Base-by-base conservation (phyloP, 2,113 vertebrate species). In the Hemiprocne comata region DNA sequence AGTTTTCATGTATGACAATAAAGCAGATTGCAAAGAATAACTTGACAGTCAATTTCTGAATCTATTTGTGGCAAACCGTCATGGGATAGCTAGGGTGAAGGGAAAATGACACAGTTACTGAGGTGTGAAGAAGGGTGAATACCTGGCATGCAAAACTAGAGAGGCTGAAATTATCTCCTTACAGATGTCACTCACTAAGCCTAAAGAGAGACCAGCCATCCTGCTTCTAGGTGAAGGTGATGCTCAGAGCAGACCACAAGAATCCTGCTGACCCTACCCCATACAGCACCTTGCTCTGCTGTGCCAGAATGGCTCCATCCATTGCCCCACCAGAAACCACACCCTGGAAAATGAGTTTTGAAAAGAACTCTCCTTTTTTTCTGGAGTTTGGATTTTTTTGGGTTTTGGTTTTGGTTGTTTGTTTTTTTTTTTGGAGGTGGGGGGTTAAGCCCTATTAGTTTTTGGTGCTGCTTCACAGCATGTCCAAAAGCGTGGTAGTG, bases 41-140 rank as follows among this genome's bases (percentile, higher is more conserved):
- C 70, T 36, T 70, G 74, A 92, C 84, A 82, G 89, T 94, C 81
- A 94, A 79, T 97, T 97, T 96, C 78, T 85, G 82, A 93, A 87
- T 92, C 55, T 94, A 74, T 95, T 96, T 95, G 91, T 90, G 74
- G 72, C 77, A 92, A 94, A 62, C 34, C 54, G 92, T 94, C 93
- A 82, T 67, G 60, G 82, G 75, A 76, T 67, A 90, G 69, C 3
- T 2, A 80, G 29, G 34, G 38, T 16, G 36, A 87, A 61, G 61
- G 69, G 82, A 71, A 95, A 88, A 83, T 50, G 31, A 48, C 90
- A 55, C 24, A 44, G 69, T 60, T 85, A 67, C 72, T 13, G 6
- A 86, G 67, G 36, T 66, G 65, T 42, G 42, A 57, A 84, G 40
- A 71, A 73, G 13, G 48, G 55, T 71, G 51, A 90, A 90, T 74